These are phyloP conservation scores for Agrotis exclamationis DNA, from an alignment of 2,888 invertebrate genomes.

Conservation along the genomic window DNA sequence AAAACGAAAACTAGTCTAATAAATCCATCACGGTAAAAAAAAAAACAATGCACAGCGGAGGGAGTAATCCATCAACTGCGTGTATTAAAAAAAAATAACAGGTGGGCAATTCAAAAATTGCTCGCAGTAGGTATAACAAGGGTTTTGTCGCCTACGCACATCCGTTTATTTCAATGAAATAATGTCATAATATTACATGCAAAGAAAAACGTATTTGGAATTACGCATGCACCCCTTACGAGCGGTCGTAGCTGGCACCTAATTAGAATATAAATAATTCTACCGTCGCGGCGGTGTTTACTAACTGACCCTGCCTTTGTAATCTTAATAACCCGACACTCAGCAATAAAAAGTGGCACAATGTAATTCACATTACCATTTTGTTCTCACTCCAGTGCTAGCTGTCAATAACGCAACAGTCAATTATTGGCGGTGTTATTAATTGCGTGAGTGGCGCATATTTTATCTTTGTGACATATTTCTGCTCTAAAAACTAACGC, in stretches of 20 bases:
- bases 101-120: slow-evolving; percentile 43
- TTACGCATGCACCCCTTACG: slow-evolving; percentile 87
- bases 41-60: slow-evolving; percentile 40
- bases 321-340: slow-evolving; percentile 81
- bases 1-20: slow-evolving; percentile 38
- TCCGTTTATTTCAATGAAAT: slow-evolving; percentile 75
- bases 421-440: slow-evolving; percentile 28
- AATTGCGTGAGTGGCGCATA: slow-evolving; percentile 23
- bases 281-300: slow-evolving; percentile 81
- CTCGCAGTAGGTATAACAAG: slow-evolving; percentile 42
- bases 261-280: slow-evolving; percentile 88
- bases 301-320: slow-evolving; percentile 85
- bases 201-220: slow-evolving; percentile 80
- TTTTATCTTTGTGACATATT: slow-evolving; percentile 4
- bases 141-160: slow-evolving; percentile 70
- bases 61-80: slow-evolving; percentile 66
- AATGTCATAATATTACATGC: slow-evolving; percentile 82
- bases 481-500: slow-evolving; percentile 24
- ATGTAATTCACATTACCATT: slow-evolving; percentile 71
- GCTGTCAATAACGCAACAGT: slow-evolving; percentile 39
- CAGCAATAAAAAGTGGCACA: slow-evolving; percentile 72
- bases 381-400: slow-evolving; percentile 53
- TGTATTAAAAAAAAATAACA: slow-evolving; percentile 47
- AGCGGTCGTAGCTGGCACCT: slow-evolving; percentile 82
- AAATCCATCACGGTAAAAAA: slow-evolving; percentile 48